Base-by-base conservation (phyloP, 2,888 invertebrate species). In the Plutella xylostella region DNA sequence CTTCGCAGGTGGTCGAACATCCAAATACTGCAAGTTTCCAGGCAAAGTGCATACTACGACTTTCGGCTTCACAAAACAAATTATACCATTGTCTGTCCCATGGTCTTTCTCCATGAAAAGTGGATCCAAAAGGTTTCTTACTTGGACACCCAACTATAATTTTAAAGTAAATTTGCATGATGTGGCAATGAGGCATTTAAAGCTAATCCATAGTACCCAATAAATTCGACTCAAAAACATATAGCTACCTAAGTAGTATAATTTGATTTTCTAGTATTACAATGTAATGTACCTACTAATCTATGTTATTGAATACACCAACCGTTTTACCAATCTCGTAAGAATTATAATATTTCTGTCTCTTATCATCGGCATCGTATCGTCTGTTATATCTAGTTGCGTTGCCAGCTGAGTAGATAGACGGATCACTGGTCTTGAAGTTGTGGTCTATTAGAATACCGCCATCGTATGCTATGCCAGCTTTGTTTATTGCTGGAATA, bases 321-420 rank as follows among this genome's bases (percentile, higher is more conserved):
- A 90, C 87, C 72, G 78, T 84, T 17, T 72, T 63, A 2, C 91
- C 91, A 48, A 91, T 79, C 71, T 92, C 91, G 43, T 79, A 68
- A 11, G 86, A 72, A 55, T 88, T 87, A 59, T 79, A 90, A 60
- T 87, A 86, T 53, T 82, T 77, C 49, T 89, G 90, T 6, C 75
- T 65, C 15, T 84, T 77, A 0, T 84, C 78, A 30, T 84, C 72
- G 0, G 83, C 82, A 47, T 68, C 80, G 54, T 87, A 88, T 42
- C 77, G 74, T 17, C 85, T 72, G 11, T 87, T 82, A 60, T 91
- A 91, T 46, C 87, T 86, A 0, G 91, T 89, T 19, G 86, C 68
- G 0, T 89, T 80, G 0, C 92, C 92, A 1, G 89, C 91, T 0
- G 89, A 90, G 58, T 86, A 90, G 43, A 92, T 88, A 6, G 60